phyloP scores from a whole-genome alignment of 2,888 invertebrate species.

The Aphidoletes aphidimyza region DNA sequence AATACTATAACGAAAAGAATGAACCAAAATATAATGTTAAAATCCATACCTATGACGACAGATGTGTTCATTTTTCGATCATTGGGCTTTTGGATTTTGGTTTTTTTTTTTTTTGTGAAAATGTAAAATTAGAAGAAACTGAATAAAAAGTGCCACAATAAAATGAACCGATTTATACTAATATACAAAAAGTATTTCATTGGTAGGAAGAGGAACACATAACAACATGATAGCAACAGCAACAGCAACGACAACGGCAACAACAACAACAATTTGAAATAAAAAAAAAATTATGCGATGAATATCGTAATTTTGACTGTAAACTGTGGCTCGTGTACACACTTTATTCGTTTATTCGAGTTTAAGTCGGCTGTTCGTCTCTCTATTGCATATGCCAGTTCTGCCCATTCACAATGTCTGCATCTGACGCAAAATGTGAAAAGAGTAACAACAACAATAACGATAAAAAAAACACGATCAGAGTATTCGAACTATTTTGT shows the following conservation, averaged over 20 bases:
- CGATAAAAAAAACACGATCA: not conserved
- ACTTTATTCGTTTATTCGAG: conserved; percentile 15
- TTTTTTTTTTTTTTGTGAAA: not conserved
- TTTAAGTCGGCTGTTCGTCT: not conserved
- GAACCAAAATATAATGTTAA: not conserved
- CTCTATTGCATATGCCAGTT: not conserved
- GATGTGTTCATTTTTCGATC: conserved; percentile 30
- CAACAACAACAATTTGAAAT: not conserved
- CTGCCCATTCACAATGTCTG: conserved; percentile 11
- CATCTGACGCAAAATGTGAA: conserved; percentile 17
- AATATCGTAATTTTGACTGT: conserved; percentile 23
- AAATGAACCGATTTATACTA: too few species aligned
- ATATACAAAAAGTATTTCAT: too few species aligned
- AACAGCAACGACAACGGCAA: not conserved
- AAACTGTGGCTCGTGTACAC: conserved; percentile 44
- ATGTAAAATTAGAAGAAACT: not conserved
- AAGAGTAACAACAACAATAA: not conserved
- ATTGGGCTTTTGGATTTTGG: conserved; percentile 14
- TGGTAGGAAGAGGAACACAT: too few species aligned
- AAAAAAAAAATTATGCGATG: not conserved
- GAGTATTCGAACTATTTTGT: conserved; percentile 21
- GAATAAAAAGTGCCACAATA: too few species aligned
- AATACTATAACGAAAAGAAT: not conserved
- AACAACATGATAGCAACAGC: too few species aligned
- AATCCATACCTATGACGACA: conserved; percentile 40